Base-by-base conservation (phyloP, 2,888 invertebrate species). In the Cepaea hortensis region DNA sequence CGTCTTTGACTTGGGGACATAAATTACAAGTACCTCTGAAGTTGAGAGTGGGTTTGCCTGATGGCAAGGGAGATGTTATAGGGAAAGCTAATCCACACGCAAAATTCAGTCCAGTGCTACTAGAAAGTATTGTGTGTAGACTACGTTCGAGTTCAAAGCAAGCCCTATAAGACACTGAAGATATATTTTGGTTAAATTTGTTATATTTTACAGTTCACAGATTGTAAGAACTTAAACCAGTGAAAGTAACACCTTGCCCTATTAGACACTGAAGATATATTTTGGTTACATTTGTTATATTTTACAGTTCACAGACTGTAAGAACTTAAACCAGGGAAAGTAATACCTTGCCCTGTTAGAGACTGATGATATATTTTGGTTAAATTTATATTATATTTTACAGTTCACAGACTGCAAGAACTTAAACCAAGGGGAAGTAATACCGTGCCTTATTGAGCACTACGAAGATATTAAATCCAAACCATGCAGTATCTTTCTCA, bases 401-500 rank as follows among this genome's bases (percentile, higher is more conserved):
- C 89, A 94, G 94, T 89, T 94, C 15, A 75, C 88, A 46, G 94
- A 94, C 84, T 95, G 95, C 89, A 87, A 89, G 20, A 88, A 86
- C 4, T 88, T 87, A 82, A 93, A 91, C 0, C 87, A 90, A 20
- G 94, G 94, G 2, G 92, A 92, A 79, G 91, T 95, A 20, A 94
- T 97, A 61, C 95, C 96, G 23, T 97, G 97, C 92, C 93, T 97
- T 88, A 95, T 97, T 20, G 96, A 96, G 87, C 95, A 96, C 90
- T 95, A 96, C 87, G 96, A 96, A 62, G 95, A 95, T 87, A 95
- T 96, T n/a, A 95, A 95, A 48, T 92, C 91, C 68, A 94, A 95
- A 13, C 92, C 93, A 68, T 97, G 97, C 91, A 94, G 95, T n/a
- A 95, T 95, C 80, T 95, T 96, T 89, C 95, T 97, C n/a, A 95